Conservation (phyloP, 2,888 invertebrate genomes). For the Plebejus melissa region DNA sequence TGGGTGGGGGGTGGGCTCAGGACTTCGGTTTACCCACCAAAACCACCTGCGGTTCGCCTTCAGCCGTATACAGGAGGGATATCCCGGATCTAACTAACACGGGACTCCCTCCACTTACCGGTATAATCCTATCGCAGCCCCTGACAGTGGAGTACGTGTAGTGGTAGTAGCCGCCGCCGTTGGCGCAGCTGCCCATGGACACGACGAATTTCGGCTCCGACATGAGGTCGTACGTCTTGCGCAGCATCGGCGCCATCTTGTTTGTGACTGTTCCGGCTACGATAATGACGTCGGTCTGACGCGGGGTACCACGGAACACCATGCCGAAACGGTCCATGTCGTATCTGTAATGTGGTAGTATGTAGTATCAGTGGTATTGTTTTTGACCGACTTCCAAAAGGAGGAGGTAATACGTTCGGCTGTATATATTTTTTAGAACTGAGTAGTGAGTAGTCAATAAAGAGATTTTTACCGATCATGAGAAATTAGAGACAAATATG, state of each 20-base stretch:
- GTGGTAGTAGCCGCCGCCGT: conserved; percentile 99
- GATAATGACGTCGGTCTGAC: conserved; percentile 98
- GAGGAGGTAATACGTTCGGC: too few relatives aligned
- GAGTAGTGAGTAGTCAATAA: too few relatives aligned
- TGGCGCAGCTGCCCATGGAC: conserved; percentile 99
- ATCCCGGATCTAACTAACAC: too few relatives aligned
- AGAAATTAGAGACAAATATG: too few relatives aligned
- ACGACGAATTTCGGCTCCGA: conserved; percentile 98
- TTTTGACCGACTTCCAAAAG: too few relatives aligned
- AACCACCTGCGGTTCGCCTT: too few relatives aligned
- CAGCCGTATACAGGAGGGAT: too few relatives aligned
- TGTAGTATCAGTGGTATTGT: neutral
- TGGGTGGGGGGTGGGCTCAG: too few relatives aligned
- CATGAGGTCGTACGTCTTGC: conserved; percentile 98
- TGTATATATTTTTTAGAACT: too few relatives aligned
- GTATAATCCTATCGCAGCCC: conserved; percentile 63
- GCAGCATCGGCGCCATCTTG: conserved; percentile 98
- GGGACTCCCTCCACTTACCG: conserved; percentile 43
- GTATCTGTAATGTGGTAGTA: conserved; percentile 75
- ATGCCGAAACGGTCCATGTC: conserved; percentile 99
- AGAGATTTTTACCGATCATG: too few relatives aligned
- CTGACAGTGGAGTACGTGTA: conserved; percentile 98
- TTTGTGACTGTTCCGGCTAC: conserved; percentile 99
- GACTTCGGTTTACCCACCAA: too few relatives aligned
- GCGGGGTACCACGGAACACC: conserved; percentile 97